Conservation (phyloP, 37 sponge, comb jelly and placozoan genomes). For the Mnemiopsis leidyi region DNA sequence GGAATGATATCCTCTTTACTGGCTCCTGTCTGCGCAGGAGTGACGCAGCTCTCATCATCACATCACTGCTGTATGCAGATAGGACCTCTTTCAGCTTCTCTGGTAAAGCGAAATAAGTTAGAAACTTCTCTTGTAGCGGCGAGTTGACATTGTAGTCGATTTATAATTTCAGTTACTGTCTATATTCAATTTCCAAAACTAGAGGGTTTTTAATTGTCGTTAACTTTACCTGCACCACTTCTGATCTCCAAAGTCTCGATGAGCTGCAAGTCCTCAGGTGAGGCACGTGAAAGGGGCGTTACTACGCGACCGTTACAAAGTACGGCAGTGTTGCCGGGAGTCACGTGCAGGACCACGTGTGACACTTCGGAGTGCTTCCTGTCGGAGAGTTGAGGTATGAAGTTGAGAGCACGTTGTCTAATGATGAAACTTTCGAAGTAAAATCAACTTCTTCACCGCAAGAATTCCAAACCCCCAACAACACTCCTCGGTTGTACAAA, state of each 20-base stretch:
- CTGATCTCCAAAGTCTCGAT: background rate
- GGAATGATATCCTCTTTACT: conserved; percentile 52
- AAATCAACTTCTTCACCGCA: no score
- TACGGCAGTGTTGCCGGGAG: background rate
- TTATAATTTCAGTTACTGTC: no score
- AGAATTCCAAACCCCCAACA: no score
- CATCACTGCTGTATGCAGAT: conserved; percentile 29
- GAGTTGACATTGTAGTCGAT: no score
- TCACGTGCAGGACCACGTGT: background rate
- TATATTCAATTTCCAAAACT: no score
- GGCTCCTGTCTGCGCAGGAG: conserved; percentile 21
- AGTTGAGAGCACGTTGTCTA: no score
- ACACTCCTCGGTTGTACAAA: no score
- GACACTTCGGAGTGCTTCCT: conserved; percentile 37
- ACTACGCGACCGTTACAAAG: conserved; percentile 60
- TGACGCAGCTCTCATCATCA: conserved; percentile 29
- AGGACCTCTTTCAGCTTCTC: background rate
- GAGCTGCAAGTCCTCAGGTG: background rate
- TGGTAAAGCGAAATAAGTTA: background rate
- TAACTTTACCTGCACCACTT: conserved; percentile 55
- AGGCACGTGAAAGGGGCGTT: background rate
- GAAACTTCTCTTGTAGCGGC: background rate
- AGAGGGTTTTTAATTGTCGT: no score
- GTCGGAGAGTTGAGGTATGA: background rate
- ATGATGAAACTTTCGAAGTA: no score